A percentile compares a stretch with the other conserved stretches of the same genome.
phyloP scores from a whole-genome alignment of 2,113 vertebrate species.

The Nipponia nippon region DNA sequence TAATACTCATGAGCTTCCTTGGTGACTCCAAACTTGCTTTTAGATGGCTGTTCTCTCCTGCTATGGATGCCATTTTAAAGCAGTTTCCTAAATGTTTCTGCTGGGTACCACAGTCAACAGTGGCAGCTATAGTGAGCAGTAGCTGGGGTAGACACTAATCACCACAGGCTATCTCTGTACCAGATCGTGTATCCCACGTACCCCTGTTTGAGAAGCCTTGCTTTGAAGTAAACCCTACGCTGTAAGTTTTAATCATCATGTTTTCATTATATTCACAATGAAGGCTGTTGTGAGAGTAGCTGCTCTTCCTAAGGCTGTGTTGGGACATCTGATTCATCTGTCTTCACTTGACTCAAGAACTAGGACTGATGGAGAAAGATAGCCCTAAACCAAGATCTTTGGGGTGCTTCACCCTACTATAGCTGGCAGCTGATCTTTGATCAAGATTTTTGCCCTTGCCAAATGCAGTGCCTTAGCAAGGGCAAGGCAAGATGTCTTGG shows the following conservation, averaged over 20 bases:
- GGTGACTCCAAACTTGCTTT: constrained; percentile 20
- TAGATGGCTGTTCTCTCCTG: constrained; percentile 4
- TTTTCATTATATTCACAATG: neutral
- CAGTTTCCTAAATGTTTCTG: neutral
- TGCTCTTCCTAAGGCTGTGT: neutral
- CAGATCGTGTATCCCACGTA: neutral
- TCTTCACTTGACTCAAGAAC: neutral
- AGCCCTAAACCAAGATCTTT: neutral
- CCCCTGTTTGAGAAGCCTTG: neutral
- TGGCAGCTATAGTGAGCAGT: neutral
- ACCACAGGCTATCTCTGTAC: neutral
- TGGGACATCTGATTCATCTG: neutral
- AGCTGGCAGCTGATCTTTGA: neutral
- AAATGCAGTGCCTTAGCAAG: neutral
- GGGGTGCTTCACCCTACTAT: neutral
- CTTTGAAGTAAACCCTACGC: neutral
- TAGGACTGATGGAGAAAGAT: neutral
- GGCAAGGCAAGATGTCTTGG: neutral
- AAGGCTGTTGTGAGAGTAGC: neutral
- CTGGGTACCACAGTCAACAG: neutral
- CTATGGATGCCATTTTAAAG: neutral
- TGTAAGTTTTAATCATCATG: neutral
- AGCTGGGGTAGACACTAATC: neutral
- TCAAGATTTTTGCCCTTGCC: neutral
- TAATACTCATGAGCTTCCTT: neutral